Conservation (phyloP, 2,113 vertebrate species). For the Pyxicephalus adspersus region DNA sequence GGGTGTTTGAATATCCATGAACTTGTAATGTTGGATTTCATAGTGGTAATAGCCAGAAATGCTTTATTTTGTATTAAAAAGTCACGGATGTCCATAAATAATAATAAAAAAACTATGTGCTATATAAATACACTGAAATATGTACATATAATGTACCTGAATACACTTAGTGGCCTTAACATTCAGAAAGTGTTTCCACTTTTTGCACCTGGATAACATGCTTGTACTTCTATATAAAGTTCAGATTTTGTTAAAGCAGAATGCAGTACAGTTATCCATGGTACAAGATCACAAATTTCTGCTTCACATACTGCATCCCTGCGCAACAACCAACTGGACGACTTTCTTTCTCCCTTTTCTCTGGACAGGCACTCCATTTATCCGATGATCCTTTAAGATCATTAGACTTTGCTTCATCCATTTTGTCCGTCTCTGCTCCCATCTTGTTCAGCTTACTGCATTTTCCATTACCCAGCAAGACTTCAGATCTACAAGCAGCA, state of each 20-base stretch:
- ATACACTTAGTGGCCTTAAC: constrained; percentile 30
- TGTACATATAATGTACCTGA: constrained; percentile 44
- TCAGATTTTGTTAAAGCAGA: background rate
- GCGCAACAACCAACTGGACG: background rate
- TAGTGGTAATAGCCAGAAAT: constrained; percentile 36
- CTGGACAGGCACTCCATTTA: background rate
- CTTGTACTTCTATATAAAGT: background rate
- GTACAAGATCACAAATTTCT: background rate
- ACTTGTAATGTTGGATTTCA: constrained; percentile 10
- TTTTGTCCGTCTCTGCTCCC: background rate
- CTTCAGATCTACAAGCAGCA: constrained; percentile 20
- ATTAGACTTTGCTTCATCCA: background rate
- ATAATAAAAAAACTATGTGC: background rate
- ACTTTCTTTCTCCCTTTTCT: background rate
- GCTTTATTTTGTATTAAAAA: background rate
- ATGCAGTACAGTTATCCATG: background rate
- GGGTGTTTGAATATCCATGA: background rate
- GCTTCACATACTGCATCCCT: background rate
- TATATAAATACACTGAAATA: constrained; percentile 34
- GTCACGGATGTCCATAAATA: background rate
- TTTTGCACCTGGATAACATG: constrained; percentile 2
- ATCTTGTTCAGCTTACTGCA: background rate
- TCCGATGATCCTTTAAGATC: too few relatives aligned
- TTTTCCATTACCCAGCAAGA: constrained; percentile 2
- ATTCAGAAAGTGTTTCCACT: background rate